These are phyloP conservation scores for Pseudomyrmex concolor DNA, from an alignment of 1,140 invertebrate species.

Conservation along the genomic window DNA sequence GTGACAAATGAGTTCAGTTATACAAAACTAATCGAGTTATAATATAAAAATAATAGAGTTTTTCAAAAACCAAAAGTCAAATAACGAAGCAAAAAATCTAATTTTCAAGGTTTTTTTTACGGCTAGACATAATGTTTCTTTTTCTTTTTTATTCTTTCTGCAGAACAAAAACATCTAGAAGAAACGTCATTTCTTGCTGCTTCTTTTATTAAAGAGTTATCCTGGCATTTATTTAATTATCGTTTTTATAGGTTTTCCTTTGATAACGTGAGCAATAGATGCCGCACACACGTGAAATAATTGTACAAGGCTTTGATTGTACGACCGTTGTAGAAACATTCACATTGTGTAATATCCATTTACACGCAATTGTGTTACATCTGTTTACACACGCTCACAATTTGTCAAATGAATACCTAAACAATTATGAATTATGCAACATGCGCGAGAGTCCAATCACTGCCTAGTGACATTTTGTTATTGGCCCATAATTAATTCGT, in stretches of 20 bases:
- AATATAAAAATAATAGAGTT: no score
- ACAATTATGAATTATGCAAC: slow-evolving; percentile 58
- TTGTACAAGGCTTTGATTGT: neutral
- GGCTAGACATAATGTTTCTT: neutral
- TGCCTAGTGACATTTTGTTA: slow-evolving; percentile 55
- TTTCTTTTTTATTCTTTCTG: slow-evolving; percentile 1
- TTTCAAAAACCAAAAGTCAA: no score
- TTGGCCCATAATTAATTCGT: slow-evolving; percentile 55
- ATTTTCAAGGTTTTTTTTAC: no score
- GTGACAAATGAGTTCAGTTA: no score
- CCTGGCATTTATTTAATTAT: neutral
- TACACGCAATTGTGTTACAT: slow-evolving; percentile 43
- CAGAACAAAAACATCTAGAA: neutral
- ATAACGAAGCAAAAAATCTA: no score
- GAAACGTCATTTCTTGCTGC: no score
- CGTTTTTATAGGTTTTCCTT: neutral
- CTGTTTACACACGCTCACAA: slow-evolving; percentile 53
- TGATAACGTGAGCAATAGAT: slow-evolving; percentile 22
- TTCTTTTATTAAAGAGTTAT: neutral
- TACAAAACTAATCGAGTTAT: no score
- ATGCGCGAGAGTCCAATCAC: slow-evolving; percentile 43
- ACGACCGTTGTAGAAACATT: slow-evolving; percentile 15
- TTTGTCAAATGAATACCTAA: slow-evolving; percentile 56
- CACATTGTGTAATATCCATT: slow-evolving; percentile 50
- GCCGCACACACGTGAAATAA: slow-evolving; percentile 22